Evolutionary conservation across 2,113 vertebrate genomes (phyloP).

Genomic region (Gymnogyps californianus): DNA sequence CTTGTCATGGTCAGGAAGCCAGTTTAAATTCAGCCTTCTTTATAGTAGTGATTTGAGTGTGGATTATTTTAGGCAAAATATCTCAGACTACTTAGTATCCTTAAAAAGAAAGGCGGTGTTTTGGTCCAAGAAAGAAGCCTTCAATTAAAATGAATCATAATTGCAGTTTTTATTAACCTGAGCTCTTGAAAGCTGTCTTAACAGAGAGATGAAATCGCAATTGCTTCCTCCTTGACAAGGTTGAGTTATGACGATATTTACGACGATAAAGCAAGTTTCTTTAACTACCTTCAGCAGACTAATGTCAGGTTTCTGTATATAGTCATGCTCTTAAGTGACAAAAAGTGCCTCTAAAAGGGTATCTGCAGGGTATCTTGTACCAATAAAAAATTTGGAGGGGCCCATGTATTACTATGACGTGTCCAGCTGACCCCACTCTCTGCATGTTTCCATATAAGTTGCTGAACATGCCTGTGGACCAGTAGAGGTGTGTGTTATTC

Average conservation of each 20-base stretch:
- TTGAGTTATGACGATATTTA: background rate
- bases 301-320: background rate
- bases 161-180: background rate
- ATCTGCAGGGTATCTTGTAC: background rate
- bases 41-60: background rate
- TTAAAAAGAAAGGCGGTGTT: background rate
- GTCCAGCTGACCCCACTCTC: background rate
- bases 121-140: background rate
- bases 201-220: background rate
- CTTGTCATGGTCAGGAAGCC: background rate
- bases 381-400: background rate
- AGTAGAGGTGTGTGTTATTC: background rate
- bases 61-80: background rate
- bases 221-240: background rate
- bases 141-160: background rate
- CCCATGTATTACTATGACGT: background rate
- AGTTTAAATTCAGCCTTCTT: background rate
- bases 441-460: background rate
- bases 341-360: background rate
- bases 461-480: background rate
- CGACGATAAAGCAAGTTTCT: background rate
- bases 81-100: background rate
- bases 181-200: background rate
- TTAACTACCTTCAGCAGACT: background rate
- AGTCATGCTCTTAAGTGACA: background rate